Evolutionary conservation across 2,888 invertebrate species (phyloP).

Genomic region (Drosophila recens): DNA sequence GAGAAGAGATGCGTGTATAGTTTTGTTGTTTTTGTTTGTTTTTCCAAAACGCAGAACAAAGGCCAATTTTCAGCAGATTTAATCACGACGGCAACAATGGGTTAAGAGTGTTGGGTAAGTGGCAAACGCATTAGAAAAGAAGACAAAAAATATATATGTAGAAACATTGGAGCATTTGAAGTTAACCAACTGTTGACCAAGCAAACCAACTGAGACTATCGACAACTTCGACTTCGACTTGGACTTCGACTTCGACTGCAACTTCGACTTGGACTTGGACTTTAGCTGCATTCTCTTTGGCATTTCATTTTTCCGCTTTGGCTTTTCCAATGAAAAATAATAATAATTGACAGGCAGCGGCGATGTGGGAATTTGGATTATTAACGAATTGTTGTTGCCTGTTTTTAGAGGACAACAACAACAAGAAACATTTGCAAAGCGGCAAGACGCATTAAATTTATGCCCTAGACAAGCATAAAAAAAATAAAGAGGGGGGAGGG

Average conservation of each 20-base stretch:
- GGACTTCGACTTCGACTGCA: too few relatives aligned
- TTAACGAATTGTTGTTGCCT: conserved; percentile 78
- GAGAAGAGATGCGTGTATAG: conserved; percentile 46
- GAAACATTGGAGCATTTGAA: conserved; percentile 16
- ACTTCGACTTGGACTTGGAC: not conserved
- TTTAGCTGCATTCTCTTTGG: conserved; percentile 58
- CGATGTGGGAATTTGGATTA: conserved; percentile 81
- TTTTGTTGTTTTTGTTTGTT: conserved; percentile 15
- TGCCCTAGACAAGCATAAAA: conserved; percentile 54
- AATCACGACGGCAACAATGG: conserved; percentile 78
- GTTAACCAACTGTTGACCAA: conserved; percentile 28
- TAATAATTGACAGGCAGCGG: conserved; percentile 79
- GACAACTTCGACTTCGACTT: conserved; percentile 15
- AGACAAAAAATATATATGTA: conserved; percentile 8
- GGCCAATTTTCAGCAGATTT: conserved; percentile 80
- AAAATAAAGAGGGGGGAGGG: too few relatives aligned
- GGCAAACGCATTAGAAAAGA: conserved; percentile 73
- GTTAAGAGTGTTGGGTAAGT: conserved; percentile 68
- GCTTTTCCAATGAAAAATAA: conserved; percentile 79
- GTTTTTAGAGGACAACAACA: conserved; percentile 47
- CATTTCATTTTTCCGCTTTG: conserved; percentile 77
- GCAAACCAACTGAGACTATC: conserved; percentile 21
- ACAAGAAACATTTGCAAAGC: conserved; percentile 64
- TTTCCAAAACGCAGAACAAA: conserved; percentile 71
- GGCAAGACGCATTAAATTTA: conserved; percentile 74